Percentiles rank a stretch among this genome's conserved stretches.
Evolutionary conservation across 2,888 invertebrate genomes (phyloP).

Genomic region (Cheilosia soror): DNA sequence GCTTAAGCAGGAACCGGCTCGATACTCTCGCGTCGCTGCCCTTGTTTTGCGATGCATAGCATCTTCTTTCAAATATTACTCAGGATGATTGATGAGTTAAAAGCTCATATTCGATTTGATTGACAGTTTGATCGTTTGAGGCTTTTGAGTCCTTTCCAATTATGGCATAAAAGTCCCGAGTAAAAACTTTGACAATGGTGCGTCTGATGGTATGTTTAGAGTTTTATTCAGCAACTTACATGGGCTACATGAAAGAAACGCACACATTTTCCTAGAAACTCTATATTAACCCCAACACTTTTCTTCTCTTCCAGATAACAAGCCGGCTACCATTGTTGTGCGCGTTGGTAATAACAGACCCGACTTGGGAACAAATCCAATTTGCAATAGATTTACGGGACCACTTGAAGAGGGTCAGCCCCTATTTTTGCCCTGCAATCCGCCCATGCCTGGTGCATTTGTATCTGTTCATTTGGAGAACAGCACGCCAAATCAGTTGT

Average conservation of each 20-base stretch:
- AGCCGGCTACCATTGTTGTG: conserved; percentile 93
- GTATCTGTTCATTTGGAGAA: conserved; percentile 96
- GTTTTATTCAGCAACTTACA: neutral
- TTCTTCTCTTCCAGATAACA: conserved; percentile 85
- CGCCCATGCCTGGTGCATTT: conserved; percentile 97
- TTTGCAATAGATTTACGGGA: conserved; percentile 95
- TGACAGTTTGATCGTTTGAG: no score
- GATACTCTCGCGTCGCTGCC: no score
- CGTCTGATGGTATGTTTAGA: no score
- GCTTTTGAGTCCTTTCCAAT: no score
- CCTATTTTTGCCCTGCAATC: conserved; percentile 95
- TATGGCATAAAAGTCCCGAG: no score
- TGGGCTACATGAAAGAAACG: no score
- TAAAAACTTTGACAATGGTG: no score
- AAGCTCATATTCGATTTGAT: no score
- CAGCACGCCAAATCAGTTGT: conserved; percentile 89
- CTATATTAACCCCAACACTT: neutral
- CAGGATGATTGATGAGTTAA: no score
- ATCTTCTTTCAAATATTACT: no score
- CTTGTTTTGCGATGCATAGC: no score
- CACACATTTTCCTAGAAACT: neutral
- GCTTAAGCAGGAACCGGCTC: no score
- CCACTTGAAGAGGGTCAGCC: conserved; percentile 95
- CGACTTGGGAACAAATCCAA: conserved; percentile 94
- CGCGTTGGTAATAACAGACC: conserved; percentile 96